These are phyloP conservation scores for Subanguina moxae DNA, from an alignment of 1,140 invertebrate species.

Conservation along the genomic window DNA sequence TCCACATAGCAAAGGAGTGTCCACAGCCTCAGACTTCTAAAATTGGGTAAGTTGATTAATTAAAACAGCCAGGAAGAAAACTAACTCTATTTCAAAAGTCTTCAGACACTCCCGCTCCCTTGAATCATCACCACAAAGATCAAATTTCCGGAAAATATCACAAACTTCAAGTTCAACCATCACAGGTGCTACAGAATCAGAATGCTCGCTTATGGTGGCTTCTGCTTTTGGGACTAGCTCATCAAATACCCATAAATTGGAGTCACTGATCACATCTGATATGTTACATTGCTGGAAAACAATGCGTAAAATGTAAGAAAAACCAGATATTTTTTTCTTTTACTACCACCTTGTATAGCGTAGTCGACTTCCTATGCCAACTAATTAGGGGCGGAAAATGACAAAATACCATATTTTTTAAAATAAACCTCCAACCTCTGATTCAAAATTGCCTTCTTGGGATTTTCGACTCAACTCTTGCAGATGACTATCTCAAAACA, in stretches of 20 bases:
- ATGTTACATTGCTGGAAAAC: not conserved
- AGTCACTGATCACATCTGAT: conserved; percentile 2
- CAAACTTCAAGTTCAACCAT: not conserved
- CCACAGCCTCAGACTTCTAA: conserved; percentile 38
- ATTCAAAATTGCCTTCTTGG: no score
- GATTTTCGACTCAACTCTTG: no score
- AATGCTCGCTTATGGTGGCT: not conserved
- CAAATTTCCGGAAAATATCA: conserved; percentile 10
- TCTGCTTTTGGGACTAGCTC: not conserved
- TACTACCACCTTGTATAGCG: no score
- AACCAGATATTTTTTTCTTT: no score
- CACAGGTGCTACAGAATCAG: not conserved
- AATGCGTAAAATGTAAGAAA: no score
- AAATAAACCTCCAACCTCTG: no score
- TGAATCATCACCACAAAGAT: not conserved
- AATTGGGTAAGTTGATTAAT: not conserved
- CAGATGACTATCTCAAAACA: no score
- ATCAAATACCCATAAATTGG: conserved; percentile 2
- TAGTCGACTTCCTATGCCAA: no score
- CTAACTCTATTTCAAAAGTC: conserved; percentile 6
- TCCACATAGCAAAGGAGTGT: conserved; percentile 32
- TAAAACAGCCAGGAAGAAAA: conserved; percentile 1
- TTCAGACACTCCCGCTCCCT: not conserved
- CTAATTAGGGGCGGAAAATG: no score
- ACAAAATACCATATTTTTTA: no score